phyloP scores from a whole-genome alignment of 1,140 invertebrate genomes.

The Mamestra configurata region DNA sequence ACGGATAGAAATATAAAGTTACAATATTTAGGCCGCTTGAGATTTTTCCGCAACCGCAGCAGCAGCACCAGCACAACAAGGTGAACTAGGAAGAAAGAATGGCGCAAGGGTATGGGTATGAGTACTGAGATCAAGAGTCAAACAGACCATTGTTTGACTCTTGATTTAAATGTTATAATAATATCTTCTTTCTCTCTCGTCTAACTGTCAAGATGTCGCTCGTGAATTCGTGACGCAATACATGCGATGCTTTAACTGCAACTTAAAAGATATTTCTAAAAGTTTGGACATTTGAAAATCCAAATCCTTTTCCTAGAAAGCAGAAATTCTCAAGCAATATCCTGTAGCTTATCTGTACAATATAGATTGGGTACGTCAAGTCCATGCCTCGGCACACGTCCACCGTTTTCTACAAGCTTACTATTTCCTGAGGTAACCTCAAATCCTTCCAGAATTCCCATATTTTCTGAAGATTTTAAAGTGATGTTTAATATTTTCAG shows the following conservation, averaged over 20 bases:
- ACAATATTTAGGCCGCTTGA: no score
- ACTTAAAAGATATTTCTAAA: neutral
- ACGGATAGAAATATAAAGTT: no score
- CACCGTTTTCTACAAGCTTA: neutral
- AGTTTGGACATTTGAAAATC: conserved; percentile 4
- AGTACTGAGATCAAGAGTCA: no score
- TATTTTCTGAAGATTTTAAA: no score
- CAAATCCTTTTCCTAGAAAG: conserved; percentile 5
- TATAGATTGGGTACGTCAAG: conserved; percentile 6
- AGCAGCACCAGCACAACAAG: no score
- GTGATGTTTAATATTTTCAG: no score
- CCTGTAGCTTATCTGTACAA: conserved; percentile 2
- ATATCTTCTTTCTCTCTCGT: no score
- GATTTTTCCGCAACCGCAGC: no score
- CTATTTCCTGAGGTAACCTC: conserved; percentile 10
- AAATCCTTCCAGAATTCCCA: neutral
- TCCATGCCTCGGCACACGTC: neutral
- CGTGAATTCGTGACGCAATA: neutral
- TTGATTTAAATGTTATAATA: no score
- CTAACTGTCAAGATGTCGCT: neutral
- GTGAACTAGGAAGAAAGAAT: no score
- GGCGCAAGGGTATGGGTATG: no score
- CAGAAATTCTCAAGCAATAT: conserved; percentile 14
- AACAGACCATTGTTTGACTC: no score
- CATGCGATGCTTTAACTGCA: neutral